phyloP scores from a whole-genome alignment of 2,797 vertebrate genomes.

The Tangara arthus region DNA sequence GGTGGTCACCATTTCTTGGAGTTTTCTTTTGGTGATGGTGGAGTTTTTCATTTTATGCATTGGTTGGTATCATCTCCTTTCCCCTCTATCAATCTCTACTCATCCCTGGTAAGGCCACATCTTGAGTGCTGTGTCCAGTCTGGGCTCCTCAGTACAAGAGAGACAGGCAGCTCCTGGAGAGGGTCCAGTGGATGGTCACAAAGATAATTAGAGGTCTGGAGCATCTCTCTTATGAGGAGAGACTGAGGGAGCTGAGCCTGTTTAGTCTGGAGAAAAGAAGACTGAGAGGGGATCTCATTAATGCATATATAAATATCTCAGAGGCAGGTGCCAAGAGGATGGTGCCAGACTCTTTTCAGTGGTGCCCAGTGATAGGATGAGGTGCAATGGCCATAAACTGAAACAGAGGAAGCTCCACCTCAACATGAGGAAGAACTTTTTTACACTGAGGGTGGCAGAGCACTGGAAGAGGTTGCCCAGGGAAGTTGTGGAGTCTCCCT shows the following conservation, averaged over 20 bases:
- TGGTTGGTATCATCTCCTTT: background rate
- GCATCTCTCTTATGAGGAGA: background rate
- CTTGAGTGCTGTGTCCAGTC: background rate
- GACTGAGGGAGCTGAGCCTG: background rate
- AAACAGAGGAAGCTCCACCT: rapidly evolving
- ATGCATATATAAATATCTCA: background rate
- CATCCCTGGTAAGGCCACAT: background rate
- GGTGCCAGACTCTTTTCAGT: background rate
- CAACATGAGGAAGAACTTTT: background rate
- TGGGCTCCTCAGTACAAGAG: background rate
- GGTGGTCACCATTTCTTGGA: background rate
- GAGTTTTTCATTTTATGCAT: background rate
- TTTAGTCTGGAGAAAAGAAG: background rate
- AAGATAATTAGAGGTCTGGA: background rate
- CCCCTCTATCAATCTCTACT: background rate
- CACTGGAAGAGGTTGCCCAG: background rate
- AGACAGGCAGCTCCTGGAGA: background rate
- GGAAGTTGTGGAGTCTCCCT: background rate
- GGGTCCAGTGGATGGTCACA: rapidly evolving
- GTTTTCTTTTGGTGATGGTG: background rate
- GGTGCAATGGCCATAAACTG: background rate
- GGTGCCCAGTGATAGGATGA: rapidly evolving
- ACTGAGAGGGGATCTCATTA: background rate
- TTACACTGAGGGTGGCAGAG: background rate
- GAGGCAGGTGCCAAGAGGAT: background rate